Base-by-base conservation (phyloP, 2,113 vertebrate species). In the Holacanthus passer region DNA sequence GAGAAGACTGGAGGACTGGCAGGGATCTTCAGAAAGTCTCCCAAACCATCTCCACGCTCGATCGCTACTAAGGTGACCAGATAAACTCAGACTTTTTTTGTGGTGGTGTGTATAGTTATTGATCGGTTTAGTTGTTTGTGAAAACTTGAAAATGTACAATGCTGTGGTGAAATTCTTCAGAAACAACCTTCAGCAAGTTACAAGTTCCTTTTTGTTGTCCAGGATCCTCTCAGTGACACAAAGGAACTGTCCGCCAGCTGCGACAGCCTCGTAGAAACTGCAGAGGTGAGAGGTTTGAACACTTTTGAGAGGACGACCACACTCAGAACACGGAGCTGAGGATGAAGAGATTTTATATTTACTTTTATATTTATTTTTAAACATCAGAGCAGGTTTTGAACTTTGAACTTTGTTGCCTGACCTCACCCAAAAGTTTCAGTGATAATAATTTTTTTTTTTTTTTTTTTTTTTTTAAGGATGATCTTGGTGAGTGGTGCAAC, bases 221-320 rank as follows among this genome's bases (percentile, higher is more conserved):
- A 94, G 93, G 88, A 94, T 85, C 93, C 93, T 12, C 90, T 94
- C 66, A 86, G 66, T 5, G 59, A 60, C n/a, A 7, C 39, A 0
- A 80, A 73, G 43, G 50, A 82, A 0, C 58, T 87, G 39, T 79
- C 70, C 1, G 19, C 20, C 74, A 91, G 90, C 86, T 88, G 64
- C 1, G 91, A 93, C 74, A 87, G 77, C 76, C 81, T 93, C 29
- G 1, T 32, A 8, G 92, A 91, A 31, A 2, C 22, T 3, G 39
- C 1, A 0, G 58, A 86, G 87, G 90, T 90, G 9, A 92, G 80
- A 77, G n/a, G n/a, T n/a, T n/a, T n/a, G n/a, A n/a, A n/a, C n/a
- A n/a, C n/a, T n/a, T n/a, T n/a, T n/a, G n/a, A n/a, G n/a, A n/a
- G n/a, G n/a, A n/a, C n/a, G n/a, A 37, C 35, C 7, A 3, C 35